Base-by-base conservation (phyloP, 2,113 vertebrate genomes). In the Urocynchramus pylzowi region DNA sequence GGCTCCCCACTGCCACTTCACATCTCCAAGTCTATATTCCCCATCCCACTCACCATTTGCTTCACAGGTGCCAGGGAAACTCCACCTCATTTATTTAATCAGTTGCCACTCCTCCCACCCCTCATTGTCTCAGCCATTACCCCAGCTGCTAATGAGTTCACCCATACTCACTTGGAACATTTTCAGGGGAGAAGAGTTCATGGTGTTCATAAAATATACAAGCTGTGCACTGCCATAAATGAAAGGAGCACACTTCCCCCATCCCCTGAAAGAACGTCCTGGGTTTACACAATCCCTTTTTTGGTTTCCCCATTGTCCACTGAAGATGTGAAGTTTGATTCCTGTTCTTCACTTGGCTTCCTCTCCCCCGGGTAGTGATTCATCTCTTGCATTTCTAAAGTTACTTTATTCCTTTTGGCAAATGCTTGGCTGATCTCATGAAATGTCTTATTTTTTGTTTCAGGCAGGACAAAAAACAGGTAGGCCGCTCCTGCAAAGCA, bases 371-470 rank as follows among this genome's bases (percentile, higher is more conserved):
- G 6, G 16, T 65, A 78, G 6, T 90, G 61, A 73, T 98, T 97
- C 44, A 94, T 97, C 87, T 99, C 98, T 22, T 97, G 97, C 65
- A 86, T 85, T 14, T 95, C 95, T 3, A 90, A 71, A 11, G 93
- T 47, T 4, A 98, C 95, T 93, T 99, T 99, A 97, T 99, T 99
- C 78, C 98, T 98, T 93, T 98, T 99, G 92, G 98, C 97, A 87
- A 99, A 99, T 30, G 98, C 99, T 90, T 98, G 98, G 94, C 98
- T 99, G 97, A 99, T 99, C 96, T 99, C 98, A 60, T 98, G 76
- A 19, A 99, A 98, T 7, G 99, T 99, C 97, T 98, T 99, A 95
- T 99, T 99, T 96, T 99, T 99, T 41, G 99, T 99, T 98, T 99
- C 99, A 4, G 99, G 99, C 33, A 99, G 98, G 85, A 99, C 92